Conservation (phyloP, 2,797 vertebrate species). For the Serranus cabrilla region DNA sequence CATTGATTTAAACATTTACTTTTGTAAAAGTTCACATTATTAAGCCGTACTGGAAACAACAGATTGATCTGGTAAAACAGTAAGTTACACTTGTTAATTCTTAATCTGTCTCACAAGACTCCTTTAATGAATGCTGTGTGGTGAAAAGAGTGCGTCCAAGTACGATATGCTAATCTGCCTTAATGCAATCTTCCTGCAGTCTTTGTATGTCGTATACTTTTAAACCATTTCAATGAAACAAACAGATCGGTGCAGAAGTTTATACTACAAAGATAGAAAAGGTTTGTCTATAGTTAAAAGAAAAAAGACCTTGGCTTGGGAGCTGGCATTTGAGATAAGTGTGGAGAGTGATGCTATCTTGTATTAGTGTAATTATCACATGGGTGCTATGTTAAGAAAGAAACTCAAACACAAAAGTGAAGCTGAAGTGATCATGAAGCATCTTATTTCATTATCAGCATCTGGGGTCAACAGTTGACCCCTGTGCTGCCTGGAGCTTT, state of each 20-base stretch:
- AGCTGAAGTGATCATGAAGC: slow-evolving; percentile 39
- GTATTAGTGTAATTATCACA: slow-evolving; percentile 50
- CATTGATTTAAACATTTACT: slow-evolving; percentile 80
- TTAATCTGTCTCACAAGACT: slow-evolving; percentile 40
- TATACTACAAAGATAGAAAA: slow-evolving; percentile 28
- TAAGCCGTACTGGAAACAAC: slow-evolving; percentile 67
- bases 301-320: slow-evolving; percentile 7
- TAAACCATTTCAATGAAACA: slow-evolving; percentile 40
- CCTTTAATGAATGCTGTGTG: slow-evolving; percentile 30
- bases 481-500: slow-evolving; percentile 49
- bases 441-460: slow-evolving; percentile 46
- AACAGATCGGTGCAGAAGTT: slow-evolving; percentile 16
- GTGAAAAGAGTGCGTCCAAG: slow-evolving; percentile 16
- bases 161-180: slow-evolving; percentile 36
- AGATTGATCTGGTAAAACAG: slow-evolving; percentile 61
- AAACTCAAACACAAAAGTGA: slow-evolving; percentile 44
- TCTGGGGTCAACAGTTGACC: slow-evolving; percentile 37
- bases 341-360: slow-evolving; percentile 43
- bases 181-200: slow-evolving; percentile 34
- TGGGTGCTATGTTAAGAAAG: slow-evolving; percentile 43
- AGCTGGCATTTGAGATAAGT: slow-evolving; percentile 42
- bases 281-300: slow-evolving; percentile 16
- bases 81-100: slow-evolving; percentile 47
- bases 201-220: slow-evolving; percentile 38
- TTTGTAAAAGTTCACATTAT: slow-evolving; percentile 73